Conservation (phyloP, 35 echinoderm and acorn worm species). For the Strongylocentrotus purpuratus region DNA sequence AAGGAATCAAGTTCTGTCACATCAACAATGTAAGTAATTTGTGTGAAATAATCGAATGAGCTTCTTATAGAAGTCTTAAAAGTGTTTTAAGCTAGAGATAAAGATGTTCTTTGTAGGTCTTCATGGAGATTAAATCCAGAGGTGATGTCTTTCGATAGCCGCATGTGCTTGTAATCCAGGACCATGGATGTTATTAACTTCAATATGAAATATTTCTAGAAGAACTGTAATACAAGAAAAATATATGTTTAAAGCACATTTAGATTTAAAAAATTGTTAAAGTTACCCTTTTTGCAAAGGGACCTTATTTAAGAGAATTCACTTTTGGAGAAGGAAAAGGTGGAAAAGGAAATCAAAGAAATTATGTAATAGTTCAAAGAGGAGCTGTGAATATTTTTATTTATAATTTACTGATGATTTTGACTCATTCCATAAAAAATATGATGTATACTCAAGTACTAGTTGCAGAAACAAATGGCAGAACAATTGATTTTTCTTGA, state of each 20-base stretch:
- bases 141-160: not conserved
- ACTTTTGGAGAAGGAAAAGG: not conserved
- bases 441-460: too few species aligned
- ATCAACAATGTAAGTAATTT: conserved; percentile 92
- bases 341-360: not conserved
- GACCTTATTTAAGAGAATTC: too few species aligned
- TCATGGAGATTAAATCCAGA: not conserved
- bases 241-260: too few species aligned
- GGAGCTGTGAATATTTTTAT: too few species aligned
- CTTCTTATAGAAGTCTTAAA: not conserved
- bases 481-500: too few species aligned
- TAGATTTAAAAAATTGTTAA: not conserved
- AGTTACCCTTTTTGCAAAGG: too few species aligned
- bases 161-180: not conserved
- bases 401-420: too few species aligned
- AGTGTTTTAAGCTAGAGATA: not conserved
- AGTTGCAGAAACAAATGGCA: too few species aligned
- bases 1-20: conserved; percentile 97
- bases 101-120: not conserved
- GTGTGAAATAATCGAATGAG: not conserved
- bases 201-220: too few species aligned
- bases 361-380: too few species aligned
- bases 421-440: too few species aligned
- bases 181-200: not conserved
- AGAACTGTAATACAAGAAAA: too few species aligned